Evolutionary conservation across 1,140 invertebrate genomes (phyloP).

Genomic region (Hypsibius dujardini): DNA sequence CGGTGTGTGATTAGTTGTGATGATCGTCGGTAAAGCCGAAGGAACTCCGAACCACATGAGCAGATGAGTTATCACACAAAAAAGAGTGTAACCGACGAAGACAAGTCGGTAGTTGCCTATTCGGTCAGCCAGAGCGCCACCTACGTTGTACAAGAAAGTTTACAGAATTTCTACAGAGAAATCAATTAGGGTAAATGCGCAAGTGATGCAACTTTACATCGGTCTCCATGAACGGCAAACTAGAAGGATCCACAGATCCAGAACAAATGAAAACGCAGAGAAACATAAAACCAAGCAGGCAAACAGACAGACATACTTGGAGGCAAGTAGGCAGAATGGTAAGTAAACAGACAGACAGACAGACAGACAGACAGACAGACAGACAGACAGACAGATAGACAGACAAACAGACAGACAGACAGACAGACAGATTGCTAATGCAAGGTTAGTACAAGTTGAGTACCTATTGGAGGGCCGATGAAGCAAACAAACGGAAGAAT

Average conservation of each 20-base stretch:
- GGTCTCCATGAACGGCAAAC: no score
- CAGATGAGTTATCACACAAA: not conserved
- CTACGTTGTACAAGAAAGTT: not conserved
- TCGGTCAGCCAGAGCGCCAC: not conserved
- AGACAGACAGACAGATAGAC: not conserved
- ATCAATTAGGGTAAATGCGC: no score
- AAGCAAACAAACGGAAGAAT: constrained; percentile 50
- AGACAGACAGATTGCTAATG: constrained; percentile 52
- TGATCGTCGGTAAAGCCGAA: not conserved
- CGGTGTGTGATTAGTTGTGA: not conserved
- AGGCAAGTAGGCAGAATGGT: not conserved
- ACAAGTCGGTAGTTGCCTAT: not conserved
- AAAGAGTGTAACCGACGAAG: not conserved
- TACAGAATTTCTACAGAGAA: no score
- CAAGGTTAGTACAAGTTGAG: constrained; percentile 58
- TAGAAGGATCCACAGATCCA: not conserved
- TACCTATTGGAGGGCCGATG: constrained; percentile 55
- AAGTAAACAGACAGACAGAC: not conserved
- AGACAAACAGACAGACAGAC: constrained; percentile 34
- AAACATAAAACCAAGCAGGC: not conserved
- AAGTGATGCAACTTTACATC: no score
- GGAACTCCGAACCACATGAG: not conserved
- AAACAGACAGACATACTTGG: not conserved
- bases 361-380: not conserved
- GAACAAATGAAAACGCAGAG: not conserved